Base-by-base conservation (phyloP, 1,140 invertebrate genomes). In the Eupeodes corollae region DNA sequence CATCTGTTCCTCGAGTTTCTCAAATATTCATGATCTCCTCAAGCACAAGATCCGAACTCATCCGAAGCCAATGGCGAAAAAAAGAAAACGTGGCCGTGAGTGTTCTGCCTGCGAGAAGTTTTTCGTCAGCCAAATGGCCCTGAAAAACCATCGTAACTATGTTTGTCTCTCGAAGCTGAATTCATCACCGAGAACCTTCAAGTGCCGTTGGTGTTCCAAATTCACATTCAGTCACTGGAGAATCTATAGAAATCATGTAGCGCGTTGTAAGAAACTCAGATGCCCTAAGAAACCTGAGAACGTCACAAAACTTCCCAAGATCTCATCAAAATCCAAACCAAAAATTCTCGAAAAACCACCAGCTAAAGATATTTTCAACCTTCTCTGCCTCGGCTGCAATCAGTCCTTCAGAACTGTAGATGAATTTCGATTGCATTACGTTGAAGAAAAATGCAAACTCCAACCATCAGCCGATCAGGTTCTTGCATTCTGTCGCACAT, bases 141-240 rank as follows among this genome's bases (percentile, higher is more conserved):
- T 63, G 16, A 54, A 50, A 5, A 62, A 63, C 45, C 61, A 63
- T 34, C 59, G 61, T 55, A 52, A 50, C 6, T 63, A 61, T 54
- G 64, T 63, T 43, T 63, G 61, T 13, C 61, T 59, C 34, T 56
- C 51, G 19, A n/a, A 64, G 30, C 55, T 61, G 10, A 41, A 19
- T 16, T 46, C 53, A 0, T 55, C 53, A 12, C 47, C 61, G 48
- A 55, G 58, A 52, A 59, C 52, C 30, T 63, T 56, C 45, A 63
- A 63, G 54, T 63, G 61, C n/a, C 59, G 61, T 1, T 52, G 59
- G 30, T 63, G 61, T 37, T 50, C 44, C 37, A 49, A 52, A 37
- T 61, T 57, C 12, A 57, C 54, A 26, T 63, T 63, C 33, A 59
- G 59, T 26, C 61, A 63, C 34, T 63, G 61, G 61, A 61, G 61